A percentile compares a stretch with the other conserved stretches of the same genome.
These are phyloP conservation scores for Ophiothrix spiculata DNA, from an alignment of 35 echinoderm and acorn worm genomes.

Conservation along the genomic window DNA sequence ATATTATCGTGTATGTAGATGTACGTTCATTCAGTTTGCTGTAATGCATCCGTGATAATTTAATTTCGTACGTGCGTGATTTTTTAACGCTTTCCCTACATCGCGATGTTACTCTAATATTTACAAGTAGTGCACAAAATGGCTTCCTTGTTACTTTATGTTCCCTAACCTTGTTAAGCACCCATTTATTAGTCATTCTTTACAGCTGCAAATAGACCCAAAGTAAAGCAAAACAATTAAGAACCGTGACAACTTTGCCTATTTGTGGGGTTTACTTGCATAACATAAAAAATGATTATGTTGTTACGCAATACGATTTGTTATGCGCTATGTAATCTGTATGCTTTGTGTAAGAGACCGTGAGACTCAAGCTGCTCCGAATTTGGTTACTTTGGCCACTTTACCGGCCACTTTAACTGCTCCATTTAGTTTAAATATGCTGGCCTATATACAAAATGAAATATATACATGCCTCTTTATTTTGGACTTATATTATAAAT, in stretches of 20 bases:
- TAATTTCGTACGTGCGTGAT: neutral
- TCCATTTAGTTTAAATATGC: too few species aligned
- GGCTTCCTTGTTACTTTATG: too few species aligned
- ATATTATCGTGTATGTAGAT: too few species aligned
- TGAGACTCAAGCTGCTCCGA: too few species aligned
- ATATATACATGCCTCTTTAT: too few species aligned
- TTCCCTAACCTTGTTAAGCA: neutral
- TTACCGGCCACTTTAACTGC: too few species aligned
- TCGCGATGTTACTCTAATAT: neutral
- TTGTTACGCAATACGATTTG: slow-evolving; percentile 7
- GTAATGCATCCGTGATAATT: neutral
- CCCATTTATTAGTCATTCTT: neutral
- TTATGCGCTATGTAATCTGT: too few species aligned
- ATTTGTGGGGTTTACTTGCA: neutral
- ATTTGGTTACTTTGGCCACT: too few species aligned
- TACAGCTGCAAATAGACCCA: neutral
- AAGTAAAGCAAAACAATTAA: neutral
- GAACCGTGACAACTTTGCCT: neutral
- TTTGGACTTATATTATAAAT: too few species aligned
- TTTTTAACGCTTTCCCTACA: neutral
- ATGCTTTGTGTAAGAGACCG: too few species aligned
- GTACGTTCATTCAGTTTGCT: neutral
- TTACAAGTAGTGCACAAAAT: neutral
- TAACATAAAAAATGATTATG: neutral
- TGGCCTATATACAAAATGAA: too few species aligned